Conservation (phyloP, 2,888 invertebrate species). For the Parapristionchus giblindavisi region DNA sequence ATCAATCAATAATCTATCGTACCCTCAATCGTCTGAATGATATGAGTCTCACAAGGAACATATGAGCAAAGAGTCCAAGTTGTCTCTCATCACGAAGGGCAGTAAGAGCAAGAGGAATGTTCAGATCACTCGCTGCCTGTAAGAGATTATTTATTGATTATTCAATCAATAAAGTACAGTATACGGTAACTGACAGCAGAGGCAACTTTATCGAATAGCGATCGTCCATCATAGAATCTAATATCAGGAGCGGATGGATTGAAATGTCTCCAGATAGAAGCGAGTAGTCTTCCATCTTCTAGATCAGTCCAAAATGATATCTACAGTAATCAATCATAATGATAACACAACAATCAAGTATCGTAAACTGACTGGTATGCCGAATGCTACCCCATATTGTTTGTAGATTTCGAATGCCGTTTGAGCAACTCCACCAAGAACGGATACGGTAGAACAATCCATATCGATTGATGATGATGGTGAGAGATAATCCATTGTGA, state of each 20-base stretch:
- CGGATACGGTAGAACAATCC: not conserved
- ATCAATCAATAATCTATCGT: not conserved
- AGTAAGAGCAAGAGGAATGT: conserved; percentile 28
- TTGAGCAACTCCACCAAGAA: not conserved
- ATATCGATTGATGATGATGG: too few relatives aligned
- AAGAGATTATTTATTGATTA: not conserved
- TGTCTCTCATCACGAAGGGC: conserved; percentile 24
- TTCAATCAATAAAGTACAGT: not conserved
- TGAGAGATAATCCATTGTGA: too few relatives aligned
- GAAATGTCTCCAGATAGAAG: conserved; percentile 26
- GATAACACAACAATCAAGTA: too few relatives aligned
- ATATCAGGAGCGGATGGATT: conserved; percentile 31
- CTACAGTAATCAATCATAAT: not conserved
- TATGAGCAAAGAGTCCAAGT: conserved; percentile 35
- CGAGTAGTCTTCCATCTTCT: conserved; percentile 22
- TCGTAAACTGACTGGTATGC: too few relatives aligned
- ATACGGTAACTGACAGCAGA: conserved; percentile 4
- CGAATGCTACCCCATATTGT: not conserved
- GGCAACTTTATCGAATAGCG: conserved; percentile 18
- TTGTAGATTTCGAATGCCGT: not conserved
- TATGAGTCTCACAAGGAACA: conserved; percentile 36
- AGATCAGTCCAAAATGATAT: conserved; percentile 24
- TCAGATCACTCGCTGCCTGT: conserved; percentile 15
- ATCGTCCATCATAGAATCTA: conserved; percentile 30
- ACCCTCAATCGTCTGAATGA: conserved; percentile 25